Conservation (phyloP, 2,888 invertebrate genomes). For the Diaprepes abbreviatus region DNA sequence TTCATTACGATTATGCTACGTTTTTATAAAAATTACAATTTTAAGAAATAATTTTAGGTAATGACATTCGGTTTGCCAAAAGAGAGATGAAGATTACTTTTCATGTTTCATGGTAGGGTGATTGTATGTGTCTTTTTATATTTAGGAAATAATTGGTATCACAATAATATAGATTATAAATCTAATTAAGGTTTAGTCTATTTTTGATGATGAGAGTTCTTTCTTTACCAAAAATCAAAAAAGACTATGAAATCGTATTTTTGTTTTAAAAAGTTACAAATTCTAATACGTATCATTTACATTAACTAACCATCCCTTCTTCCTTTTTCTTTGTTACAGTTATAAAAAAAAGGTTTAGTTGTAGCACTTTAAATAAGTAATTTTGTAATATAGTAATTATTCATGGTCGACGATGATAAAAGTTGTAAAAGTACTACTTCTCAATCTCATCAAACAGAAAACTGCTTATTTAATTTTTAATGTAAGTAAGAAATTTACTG, state of each 20-base stretch:
- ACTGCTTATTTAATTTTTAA: too few relatives aligned
- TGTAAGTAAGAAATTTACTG: too few relatives aligned
- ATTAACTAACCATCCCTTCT: background rate
- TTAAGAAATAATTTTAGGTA: background rate
- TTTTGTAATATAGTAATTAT: background rate
- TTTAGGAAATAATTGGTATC: conserved; percentile 3
- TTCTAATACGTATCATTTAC: too few relatives aligned
- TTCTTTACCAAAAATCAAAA: background rate
- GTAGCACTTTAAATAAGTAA: background rate
- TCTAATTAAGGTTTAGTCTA: conserved; percentile 3
- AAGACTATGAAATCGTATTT: conserved; percentile 1
- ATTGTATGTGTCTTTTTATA: conserved; percentile 17
- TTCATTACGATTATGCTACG: too few relatives aligned
- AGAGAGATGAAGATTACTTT: background rate
- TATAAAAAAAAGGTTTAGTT: too few relatives aligned
- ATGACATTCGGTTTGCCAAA: background rate
- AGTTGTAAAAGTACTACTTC: too few relatives aligned
- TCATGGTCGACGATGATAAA: too few relatives aligned
- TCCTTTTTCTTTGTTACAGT: too few relatives aligned
- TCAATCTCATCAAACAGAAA: too few relatives aligned
- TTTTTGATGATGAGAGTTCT: background rate
- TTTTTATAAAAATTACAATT: background rate
- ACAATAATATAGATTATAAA: background rate
- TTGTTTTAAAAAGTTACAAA: conserved; percentile 11
- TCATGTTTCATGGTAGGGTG: conserved; percentile 1